Evolutionary conservation across 1,140 invertebrate genomes (phyloP), one percentile per base, ranked within the genome.

Genomic region (Eueides isabella): DNA sequence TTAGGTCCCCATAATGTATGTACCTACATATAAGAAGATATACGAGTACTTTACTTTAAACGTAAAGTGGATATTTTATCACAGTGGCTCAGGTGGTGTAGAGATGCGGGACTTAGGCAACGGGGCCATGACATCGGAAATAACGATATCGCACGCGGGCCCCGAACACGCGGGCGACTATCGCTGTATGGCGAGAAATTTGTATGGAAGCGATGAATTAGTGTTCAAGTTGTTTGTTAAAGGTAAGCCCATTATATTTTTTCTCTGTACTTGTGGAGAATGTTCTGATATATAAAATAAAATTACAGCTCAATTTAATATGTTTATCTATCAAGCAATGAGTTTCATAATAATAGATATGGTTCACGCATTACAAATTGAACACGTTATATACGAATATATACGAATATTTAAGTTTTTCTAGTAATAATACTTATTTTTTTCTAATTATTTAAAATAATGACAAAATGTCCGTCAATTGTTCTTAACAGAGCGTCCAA

Each of bases 161-260:
- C 91, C 90, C 0, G 90, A 93, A 62, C 89, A 93, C 62, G 91
- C 90, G 2, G 91, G 91, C 2, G 91, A 93, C 48, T 93, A 93
- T 66, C 77, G 84, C 11, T 93, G 91, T 66, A 79, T 88, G 19
- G 91, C 91, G 0, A 80, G 89, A 7, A 93, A 93, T 68, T 68
- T 92, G 14, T 93, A 93, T 68, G 91, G 91, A 2, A 91, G 77
- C 23, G 90, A 91, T 19, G 89, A 92, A 67, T 68, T 93, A 16
- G 35, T 88, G 7, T 93, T 85, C 67, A 67, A 84, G 11, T 71
- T 93, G 11, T 92, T 88, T 79, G 91, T 93, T 12, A 93, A 93
- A 90, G 91, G 91, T 93, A 30, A 33, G 44, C 16, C 28, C 19
- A 7, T 30, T 7, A 19, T 16, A n/a, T 7, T n/a, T 14, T 44